These are phyloP conservation scores for Ornithoptera alexandrae DNA, from an alignment of 2,888 invertebrate species.

Conservation along the genomic window DNA sequence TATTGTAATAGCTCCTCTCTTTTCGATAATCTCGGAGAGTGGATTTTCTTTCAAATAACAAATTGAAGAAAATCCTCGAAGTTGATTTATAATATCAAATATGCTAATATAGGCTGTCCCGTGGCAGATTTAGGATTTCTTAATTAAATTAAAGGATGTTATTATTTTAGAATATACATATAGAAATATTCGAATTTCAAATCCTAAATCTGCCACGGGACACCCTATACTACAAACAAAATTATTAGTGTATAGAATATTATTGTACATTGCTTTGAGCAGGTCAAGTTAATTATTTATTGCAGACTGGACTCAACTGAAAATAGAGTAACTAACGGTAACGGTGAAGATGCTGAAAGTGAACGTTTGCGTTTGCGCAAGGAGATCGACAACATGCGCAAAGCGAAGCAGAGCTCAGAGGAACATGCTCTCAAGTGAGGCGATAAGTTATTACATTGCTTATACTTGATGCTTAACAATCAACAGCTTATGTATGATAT, in stretches of 20 bases:
- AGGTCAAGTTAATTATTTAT: not conserved
- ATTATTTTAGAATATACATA: too few relatives aligned
- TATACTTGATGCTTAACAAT: not conserved
- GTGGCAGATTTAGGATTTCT: too few relatives aligned
- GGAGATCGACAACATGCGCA: slow-evolving; percentile 79
- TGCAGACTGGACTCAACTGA: slow-evolving; percentile 59
- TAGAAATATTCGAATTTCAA: too few relatives aligned
- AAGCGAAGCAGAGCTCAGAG: slow-evolving; percentile 79
- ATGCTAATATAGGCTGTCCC: not conserved
- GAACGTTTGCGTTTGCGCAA: slow-evolving; percentile 78
- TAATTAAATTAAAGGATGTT: too few relatives aligned
- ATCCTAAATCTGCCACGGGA: too few relatives aligned
- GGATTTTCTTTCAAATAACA: too few relatives aligned
- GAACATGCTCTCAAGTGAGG: slow-evolving; percentile 80
- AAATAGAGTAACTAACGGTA: slow-evolving; percentile 60
- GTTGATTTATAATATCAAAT: not conserved
- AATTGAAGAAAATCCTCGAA: too few relatives aligned
- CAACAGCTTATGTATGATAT: not conserved
- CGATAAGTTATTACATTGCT: slow-evolving; percentile 23
- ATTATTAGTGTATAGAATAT: not conserved
- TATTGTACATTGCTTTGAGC: too few relatives aligned
- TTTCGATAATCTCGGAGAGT: too few relatives aligned
- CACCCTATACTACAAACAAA: not conserved
- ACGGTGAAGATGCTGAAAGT: slow-evolving; percentile 64
- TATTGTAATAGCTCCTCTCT: too few relatives aligned